phyloP scores from a whole-genome alignment of 2,888 invertebrate species.

The Oligia latruncula region DNA sequence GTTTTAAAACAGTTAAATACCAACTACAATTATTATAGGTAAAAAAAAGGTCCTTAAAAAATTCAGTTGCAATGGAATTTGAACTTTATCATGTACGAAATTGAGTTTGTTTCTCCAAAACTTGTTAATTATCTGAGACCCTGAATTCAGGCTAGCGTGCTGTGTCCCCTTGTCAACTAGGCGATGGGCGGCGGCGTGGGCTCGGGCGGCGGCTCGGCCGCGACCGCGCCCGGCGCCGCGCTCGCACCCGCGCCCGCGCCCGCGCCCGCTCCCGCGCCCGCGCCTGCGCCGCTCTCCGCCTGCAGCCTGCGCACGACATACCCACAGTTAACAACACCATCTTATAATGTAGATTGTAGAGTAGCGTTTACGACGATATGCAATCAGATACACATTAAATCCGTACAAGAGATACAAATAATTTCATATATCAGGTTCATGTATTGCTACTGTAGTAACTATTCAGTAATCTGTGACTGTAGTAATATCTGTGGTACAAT shows the following conservation, averaged over 20 bases:
- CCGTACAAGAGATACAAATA: too few relatives aligned
- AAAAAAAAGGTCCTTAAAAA: neutral
- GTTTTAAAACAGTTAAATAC: neutral
- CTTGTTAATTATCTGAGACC: neutral
- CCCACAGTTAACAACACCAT: too few relatives aligned
- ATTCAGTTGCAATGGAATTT: neutral
- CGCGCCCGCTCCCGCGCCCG: constrained; percentile 48
- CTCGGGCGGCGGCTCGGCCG: constrained; percentile 52
- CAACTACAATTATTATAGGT: neutral
- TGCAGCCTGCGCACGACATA: constrained; percentile 44
- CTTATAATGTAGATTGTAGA: too few relatives aligned
- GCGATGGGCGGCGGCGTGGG: constrained; percentile 42
- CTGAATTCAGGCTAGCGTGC: too few relatives aligned
- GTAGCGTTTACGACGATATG: too few relatives aligned
- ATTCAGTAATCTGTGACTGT: too few relatives aligned
- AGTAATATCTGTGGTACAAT: too few relatives aligned
- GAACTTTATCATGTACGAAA: neutral
- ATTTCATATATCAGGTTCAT: too few relatives aligned
- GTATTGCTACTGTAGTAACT: too few relatives aligned
- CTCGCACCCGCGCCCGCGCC: constrained; percentile 58
- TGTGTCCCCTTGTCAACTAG: neutral
- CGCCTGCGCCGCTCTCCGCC: constrained; percentile 74
- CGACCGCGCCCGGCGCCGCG: constrained; percentile 55
- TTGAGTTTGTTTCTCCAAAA: neutral
- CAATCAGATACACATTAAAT: too few relatives aligned